Base-by-base conservation (phyloP, 2,797 vertebrate genomes). In the Pipistrellus nathusii region DNA sequence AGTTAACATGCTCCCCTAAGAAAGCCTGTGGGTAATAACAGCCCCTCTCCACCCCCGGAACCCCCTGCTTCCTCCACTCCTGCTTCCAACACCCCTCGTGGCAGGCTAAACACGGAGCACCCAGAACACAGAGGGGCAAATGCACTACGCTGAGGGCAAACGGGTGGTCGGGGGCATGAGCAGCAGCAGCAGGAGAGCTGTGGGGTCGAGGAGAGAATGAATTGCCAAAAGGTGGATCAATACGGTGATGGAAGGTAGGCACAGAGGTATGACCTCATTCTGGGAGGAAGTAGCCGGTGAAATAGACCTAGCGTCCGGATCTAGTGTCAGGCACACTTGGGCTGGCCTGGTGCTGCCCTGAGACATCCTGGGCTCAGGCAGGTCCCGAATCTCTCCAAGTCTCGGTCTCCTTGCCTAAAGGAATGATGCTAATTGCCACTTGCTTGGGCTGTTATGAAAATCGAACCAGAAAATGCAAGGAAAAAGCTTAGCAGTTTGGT, bases 11-110 rank as follows among this genome's bases (percentile, higher is more conserved):
- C 83, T 92, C 90, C 91, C 73, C 77, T 84, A 85, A 93, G 93
- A 97, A 94, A 95, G 75, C 78, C 83, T 27, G 41, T 41, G 75
- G 85, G 94, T 95, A 95, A 97, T 95, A 94, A 93, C 83, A 93
- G 93, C 87, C 93, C 92, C 44, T 38, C 85, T n/a, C 48, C 0
- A 1, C 30, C 88, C 85, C 90, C 1, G 0, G 87, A 93, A 55
- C 3, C 38, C 85, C 62, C 66, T 71, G 90, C 77, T 95, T 95
- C 95, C 94, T 96, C 88, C 27, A 9, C 75, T 84, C 57, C 81
- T 82, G 59, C 90, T 93, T 89, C 62, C 51, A 91, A 57, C 11
- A 46, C 55, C 78, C 69, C 62, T 8, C 51, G 8, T 85, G 69
- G 72, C 62, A 66, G 9, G 68, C 51, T 17, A 18, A 55, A 71